Base-by-base conservation (phyloP, 2,888 invertebrate genomes). In the Atherix ibis region DNA sequence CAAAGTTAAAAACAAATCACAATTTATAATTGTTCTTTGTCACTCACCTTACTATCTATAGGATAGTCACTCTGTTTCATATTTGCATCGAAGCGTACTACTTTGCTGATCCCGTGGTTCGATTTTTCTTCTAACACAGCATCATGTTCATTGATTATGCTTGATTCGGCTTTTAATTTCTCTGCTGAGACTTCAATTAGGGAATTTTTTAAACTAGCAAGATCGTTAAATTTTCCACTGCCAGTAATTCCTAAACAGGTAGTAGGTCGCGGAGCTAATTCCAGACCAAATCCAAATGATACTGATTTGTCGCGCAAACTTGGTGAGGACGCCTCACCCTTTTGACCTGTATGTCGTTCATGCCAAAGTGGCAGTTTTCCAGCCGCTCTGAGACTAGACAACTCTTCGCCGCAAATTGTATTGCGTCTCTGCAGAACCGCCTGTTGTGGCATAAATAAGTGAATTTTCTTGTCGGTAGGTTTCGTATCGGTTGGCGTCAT, bases 361-460 rank as follows among this genome's bases (percentile, higher is more conserved):
- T 72, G 73, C 81, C 82, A 83, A 46, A 80, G 73, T 63, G 76
- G 64, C 34, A 60, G 59, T 37, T 52, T 52, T 16, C 49, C 45
- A 27, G 51, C 37, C 43, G 51, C 50, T 22, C 56, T 54, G 41
- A 51, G 50, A 29, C 52, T 50, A 34, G 52, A 49, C 46, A 77
- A 73, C 65, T 79, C 75, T 49, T 82, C 77, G 12, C 92, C 88
- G 46, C 88, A 80, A 43, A 92, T 83, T 2, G 89, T 85, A 46
- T 91, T 87, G 13, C 92, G 67, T 9, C 91, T 70, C 53, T 83
- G 82, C 18, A 42, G 29, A 43, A 77, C 68, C 14, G 76, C 69
- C 6, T 85, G 84, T 56, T 79, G 81, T 3, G 78, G 71, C 32
- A 78, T 73, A 53, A 79, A 81, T 51, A 84, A 61, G 24, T 83